Conservation (phyloP, 2,888 invertebrate species). For the Lasioglossum pauxillum region DNA sequence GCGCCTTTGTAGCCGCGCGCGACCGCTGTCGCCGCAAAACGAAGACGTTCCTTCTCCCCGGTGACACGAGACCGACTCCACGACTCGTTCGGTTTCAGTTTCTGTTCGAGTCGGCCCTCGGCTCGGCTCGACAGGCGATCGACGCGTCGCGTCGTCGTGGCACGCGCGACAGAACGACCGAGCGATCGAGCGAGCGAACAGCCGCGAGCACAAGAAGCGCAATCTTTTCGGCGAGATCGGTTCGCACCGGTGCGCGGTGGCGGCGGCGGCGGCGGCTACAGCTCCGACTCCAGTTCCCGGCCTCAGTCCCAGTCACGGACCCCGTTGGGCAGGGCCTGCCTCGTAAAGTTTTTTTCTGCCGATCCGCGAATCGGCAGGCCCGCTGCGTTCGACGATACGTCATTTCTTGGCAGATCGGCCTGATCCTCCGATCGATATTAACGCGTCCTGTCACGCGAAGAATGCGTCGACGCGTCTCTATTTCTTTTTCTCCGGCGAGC, state of each 20-base stretch:
- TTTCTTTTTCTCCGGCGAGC: constrained; percentile 54
- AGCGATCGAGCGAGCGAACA: constrained; percentile 32
- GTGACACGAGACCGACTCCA: not conserved
- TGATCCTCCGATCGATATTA: constrained; percentile 66
- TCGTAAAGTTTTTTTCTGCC: constrained; percentile 68
- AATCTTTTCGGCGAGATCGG: constrained; percentile 49
- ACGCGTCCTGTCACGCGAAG: constrained; percentile 71
- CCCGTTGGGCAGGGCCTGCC: constrained; percentile 40
- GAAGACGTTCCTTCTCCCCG: constrained; percentile 37
- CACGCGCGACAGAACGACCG: constrained; percentile 36
- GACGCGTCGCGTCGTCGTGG: constrained; percentile 52
- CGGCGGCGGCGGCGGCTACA: not conserved
- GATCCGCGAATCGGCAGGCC: constrained; percentile 68
- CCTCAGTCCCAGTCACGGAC: not conserved
- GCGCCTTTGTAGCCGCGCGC: constrained; percentile 17
- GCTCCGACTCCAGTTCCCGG: not conserved
- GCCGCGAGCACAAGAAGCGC: constrained; percentile 49
- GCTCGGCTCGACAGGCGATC: constrained; percentile 45
- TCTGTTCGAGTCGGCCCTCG: not conserved
- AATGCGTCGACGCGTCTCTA: constrained; percentile 67
- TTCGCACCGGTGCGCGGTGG: constrained; percentile 30
- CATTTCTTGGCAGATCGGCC: constrained; percentile 71
- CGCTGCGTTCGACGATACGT: constrained; percentile 70
- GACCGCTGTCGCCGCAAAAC: constrained; percentile 29
- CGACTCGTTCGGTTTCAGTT: constrained; percentile 33